Evolutionary conservation across 1,140 invertebrate species (phyloP).

Genomic region (Monochamus saltuarius): DNA sequence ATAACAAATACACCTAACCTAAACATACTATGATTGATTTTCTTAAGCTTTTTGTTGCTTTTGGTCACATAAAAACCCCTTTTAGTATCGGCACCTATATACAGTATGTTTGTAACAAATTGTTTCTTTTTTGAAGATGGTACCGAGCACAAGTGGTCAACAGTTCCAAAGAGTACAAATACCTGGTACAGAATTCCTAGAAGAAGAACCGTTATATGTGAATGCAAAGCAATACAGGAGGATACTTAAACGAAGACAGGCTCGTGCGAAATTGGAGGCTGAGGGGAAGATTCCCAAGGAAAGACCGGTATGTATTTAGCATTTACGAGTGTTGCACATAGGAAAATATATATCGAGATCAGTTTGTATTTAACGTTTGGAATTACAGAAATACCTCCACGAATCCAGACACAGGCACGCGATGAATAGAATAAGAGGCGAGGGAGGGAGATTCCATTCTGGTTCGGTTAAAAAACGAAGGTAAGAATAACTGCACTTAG

Average conservation of each 20-base stretch:
- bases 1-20: no score
- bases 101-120: no score
- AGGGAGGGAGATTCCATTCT: constrained; percentile 94
- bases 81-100: no score
- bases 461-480: constrained; percentile 65
- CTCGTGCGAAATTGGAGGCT: constrained; percentile 86
- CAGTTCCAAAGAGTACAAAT: constrained; percentile 68
- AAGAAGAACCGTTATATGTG: constrained; percentile 95
- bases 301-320: constrained; percentile 68
- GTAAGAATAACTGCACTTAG: constrained; percentile 45
- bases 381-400: constrained; percentile 94
- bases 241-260: constrained; percentile 87
- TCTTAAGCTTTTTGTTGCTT: no score
- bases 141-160: constrained; percentile 60
- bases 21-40: no score
- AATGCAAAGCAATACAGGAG: constrained; percentile 98
- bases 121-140: constrained; percentile 55
- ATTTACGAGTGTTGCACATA: constrained; percentile 4
- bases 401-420: constrained; percentile 97
- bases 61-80: no score
- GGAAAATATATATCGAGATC: constrained; percentile 2
- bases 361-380: constrained; percentile 32
- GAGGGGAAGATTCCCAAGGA: constrained; percentile 96
- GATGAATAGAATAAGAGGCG: constrained; percentile 94
- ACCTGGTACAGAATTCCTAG: constrained; percentile 70